phyloP scores from a whole-genome alignment of 1,140 invertebrate genomes.

The Drosophila lini region DNA sequence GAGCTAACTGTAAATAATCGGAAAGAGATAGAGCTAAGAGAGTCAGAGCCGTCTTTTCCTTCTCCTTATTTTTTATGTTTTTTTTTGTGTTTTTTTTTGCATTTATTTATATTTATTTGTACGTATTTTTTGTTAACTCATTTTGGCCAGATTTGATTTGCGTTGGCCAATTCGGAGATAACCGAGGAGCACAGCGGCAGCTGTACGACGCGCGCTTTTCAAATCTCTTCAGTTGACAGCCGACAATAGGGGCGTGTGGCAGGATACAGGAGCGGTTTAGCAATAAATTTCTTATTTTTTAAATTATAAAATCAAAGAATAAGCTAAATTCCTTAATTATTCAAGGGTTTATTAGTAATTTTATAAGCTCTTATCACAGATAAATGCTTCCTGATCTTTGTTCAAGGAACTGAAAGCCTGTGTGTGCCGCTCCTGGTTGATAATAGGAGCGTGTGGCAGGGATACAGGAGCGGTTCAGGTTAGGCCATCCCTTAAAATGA shows the following conservation, averaged over 20 bases:
- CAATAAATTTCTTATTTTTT: no score
- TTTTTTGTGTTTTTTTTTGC: neutral
- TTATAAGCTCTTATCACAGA: no score
- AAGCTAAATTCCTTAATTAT: no score
- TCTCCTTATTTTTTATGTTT: neutral
- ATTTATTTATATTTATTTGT: constrained; percentile 12
- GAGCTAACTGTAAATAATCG: constrained; percentile 67
- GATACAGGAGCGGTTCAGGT: no score
- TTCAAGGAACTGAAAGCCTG: no score
- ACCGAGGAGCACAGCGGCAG: constrained; percentile 1
- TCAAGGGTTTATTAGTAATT: no score
- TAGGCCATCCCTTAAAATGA: no score
- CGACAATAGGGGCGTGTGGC: constrained; percentile 31
- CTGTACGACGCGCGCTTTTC: constrained; percentile 1
- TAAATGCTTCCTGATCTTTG: neutral
- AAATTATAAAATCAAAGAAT: no score
- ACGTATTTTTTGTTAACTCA: constrained; percentile 3
- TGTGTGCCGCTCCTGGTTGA: no score
- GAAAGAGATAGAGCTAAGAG: constrained; percentile 44
- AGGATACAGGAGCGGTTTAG: constrained; percentile 15
- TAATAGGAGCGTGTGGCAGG: no score
- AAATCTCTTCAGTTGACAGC: constrained; percentile 22
- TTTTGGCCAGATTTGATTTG: constrained; percentile 22
- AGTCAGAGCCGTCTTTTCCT: neutral
- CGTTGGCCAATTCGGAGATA: constrained; percentile 19